Conservation (phyloP, 2,113 vertebrate genomes). For the Carollia perspicillata region DNA sequence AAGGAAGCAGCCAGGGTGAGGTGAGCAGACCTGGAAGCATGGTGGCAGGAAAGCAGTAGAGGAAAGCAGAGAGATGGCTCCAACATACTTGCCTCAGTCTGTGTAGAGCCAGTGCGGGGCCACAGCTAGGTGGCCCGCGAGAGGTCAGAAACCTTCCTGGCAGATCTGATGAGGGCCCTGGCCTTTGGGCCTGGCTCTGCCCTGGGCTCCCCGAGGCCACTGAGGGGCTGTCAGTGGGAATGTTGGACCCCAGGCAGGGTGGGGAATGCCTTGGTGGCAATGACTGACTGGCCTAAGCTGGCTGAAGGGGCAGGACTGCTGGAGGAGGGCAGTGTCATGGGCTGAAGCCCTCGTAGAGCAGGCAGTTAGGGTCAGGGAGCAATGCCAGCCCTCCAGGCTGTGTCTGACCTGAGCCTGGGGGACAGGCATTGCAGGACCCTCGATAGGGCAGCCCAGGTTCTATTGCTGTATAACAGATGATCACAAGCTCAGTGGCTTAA, state of each 20-base stretch:
- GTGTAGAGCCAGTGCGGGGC: neutral
- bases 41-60: neutral
- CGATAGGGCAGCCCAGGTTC: neutral
- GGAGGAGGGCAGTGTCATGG: neutral
- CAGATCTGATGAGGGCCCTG: neutral
- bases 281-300: neutral
- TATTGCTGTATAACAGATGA: neutral
- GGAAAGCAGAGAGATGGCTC: too few species aligned
- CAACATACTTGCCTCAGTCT: neutral
- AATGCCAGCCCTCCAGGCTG: neutral
- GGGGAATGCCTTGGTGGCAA: neutral
- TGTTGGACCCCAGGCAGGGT: neutral
- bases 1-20: neutral
- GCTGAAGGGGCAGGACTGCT: neutral
- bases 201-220: too few species aligned
- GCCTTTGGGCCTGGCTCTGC: neutral
- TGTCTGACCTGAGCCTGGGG: neutral
- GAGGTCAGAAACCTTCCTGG: neutral
- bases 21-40: neutral
- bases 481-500: neutral
- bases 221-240: neutral
- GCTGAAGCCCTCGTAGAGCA: neutral
- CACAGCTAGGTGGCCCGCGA: rapidly evolving
- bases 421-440: neutral
- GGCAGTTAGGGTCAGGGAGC: neutral